Percentiles rank a stretch among this genome's conserved stretches.
Conservation (phyloP, 2,113 vertebrate genomes). For the Hydrolagus affinis region DNA sequence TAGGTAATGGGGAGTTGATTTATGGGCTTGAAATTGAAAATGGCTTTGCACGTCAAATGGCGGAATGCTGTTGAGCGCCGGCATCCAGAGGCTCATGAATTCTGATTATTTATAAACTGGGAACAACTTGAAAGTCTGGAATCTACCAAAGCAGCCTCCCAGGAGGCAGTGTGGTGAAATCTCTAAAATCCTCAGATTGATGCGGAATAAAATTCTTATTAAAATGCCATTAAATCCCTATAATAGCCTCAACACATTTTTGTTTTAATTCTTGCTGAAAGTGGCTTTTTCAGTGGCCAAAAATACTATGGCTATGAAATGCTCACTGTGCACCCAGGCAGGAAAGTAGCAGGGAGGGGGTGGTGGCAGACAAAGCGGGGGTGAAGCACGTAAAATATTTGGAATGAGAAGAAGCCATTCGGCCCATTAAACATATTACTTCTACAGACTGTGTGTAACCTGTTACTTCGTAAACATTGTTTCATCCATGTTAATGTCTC, state of each 20-base stretch:
- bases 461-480: no score
- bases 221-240: conserved; percentile 16
- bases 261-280: no score
- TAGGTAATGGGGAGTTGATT: background rate
- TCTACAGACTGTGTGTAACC: no score
- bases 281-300: no score
- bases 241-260: background rate
- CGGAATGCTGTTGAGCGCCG: background rate
- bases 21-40: background rate
- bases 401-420: no score
- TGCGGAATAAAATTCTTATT: conserved; percentile 13
- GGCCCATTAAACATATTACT: no score
- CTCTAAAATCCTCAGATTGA: background rate
- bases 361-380: no score
- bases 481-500: no score
- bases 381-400: no score
- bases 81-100: conserved; percentile 2
- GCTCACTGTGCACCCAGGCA: no score
- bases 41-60: background rate
- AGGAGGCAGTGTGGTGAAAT: conserved; percentile 9
- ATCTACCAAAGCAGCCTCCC: background rate
- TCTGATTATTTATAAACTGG: conserved; percentile 18
- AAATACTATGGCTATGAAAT: no score
- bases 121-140: conserved; percentile 22
- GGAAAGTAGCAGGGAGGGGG: no score